Conservation (phyloP, 1,140 invertebrate species). For the Drosophila pseudoananassae region DNA sequence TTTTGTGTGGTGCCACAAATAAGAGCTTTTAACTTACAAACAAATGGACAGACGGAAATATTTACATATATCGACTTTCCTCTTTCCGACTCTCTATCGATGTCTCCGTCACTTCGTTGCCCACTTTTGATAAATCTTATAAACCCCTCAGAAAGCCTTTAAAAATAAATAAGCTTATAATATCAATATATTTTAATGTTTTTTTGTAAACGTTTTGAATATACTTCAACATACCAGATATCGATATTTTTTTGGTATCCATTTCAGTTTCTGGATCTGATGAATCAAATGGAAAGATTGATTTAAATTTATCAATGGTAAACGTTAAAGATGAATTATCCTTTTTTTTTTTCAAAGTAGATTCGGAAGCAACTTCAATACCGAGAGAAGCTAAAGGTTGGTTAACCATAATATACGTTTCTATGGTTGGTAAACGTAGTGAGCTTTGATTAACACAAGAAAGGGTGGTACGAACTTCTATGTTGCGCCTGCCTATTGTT, state of each 20-base stretch:
- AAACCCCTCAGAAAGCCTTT: no score
- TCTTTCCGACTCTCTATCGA: no score
- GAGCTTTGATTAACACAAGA: conserved; percentile 85
- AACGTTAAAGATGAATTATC: conserved; percentile 13
- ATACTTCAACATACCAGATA: conserved; percentile 39
- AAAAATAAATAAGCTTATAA: no score
- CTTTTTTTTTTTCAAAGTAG: conserved; percentile 12
- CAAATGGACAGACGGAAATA: no score
- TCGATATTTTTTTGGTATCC: conserved; percentile 25
- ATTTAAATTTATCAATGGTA: conserved; percentile 8
- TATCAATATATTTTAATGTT: no score
- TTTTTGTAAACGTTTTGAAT: neutral
- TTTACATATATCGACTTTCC: no score
- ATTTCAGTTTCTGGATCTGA: conserved; percentile 27
- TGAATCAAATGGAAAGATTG: conserved; percentile 18
- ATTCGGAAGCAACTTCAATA: conserved; percentile 20
- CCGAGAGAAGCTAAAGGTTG: conserved; percentile 36
- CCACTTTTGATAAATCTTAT: no score
- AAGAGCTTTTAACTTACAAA: no score
- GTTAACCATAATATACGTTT: conserved; percentile 83
- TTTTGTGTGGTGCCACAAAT: no score
- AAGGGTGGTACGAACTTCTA: conserved; percentile 92
- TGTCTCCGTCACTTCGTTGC: no score
- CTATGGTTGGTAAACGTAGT: conserved; percentile 74
- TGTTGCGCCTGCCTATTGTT: conserved; percentile 95